Evolutionary conservation across 2,113 vertebrate genomes (phyloP).

Genomic region (Neopipo cinnamomea): DNA sequence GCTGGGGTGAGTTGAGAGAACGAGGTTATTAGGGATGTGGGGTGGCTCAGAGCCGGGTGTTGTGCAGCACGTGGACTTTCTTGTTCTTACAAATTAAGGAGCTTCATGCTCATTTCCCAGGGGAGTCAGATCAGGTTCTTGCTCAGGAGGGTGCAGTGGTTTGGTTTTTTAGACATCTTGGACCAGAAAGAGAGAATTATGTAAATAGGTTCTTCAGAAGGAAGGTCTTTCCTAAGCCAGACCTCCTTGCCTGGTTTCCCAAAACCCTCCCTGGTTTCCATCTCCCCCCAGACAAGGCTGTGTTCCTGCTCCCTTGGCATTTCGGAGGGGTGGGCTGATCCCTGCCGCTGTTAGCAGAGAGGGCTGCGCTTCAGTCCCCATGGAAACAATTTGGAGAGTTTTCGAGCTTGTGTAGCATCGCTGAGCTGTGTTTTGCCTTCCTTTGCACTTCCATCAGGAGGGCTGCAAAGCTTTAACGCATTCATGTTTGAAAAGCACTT

Average conservation of each 20-base stretch:
- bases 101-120: not conserved
- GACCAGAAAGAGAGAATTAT: not conserved
- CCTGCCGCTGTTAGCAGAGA: not conserved
- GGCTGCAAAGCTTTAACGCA: constrained; percentile 3
- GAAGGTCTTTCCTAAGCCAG: not conserved
- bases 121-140: not conserved
- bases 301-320: not conserved
- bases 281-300: not conserved
- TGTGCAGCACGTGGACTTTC: not conserved
- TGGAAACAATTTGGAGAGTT: constrained; percentile 63
- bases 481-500: constrained; percentile 48
- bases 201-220: not conserved
- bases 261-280: not conserved
- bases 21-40: not conserved
- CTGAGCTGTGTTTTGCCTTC: constrained; percentile 5
- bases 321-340: constrained; percentile 9
- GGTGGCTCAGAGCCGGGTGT: not conserved
- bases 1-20: not conserved
- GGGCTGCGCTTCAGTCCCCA: constrained; percentile 50
- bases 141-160: not conserved
- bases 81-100: not conserved
- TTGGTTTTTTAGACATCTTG: not conserved
- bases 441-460: not conserved
- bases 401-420: constrained; percentile 39
- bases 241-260: not conserved